phyloP scores from a whole-genome alignment of 2,888 invertebrate genomes.

The Noctua fimbriata region DNA sequence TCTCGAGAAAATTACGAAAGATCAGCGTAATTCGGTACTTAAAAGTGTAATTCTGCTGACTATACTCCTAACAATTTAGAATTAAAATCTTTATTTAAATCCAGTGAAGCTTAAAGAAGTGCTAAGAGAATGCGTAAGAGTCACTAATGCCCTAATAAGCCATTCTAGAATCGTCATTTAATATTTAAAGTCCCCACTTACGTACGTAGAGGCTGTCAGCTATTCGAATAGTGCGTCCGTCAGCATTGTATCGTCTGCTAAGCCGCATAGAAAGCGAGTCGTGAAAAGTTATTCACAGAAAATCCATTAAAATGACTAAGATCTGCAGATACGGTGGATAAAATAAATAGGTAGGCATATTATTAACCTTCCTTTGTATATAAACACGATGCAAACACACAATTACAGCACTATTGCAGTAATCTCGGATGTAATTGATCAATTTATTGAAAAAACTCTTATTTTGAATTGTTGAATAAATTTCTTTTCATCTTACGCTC shows the following conservation, averaged over 20 bases:
- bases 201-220: conserved; percentile 35
- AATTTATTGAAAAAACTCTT: not conserved
- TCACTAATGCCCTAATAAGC: conserved; percentile 43
- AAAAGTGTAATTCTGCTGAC: not conserved
- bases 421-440: not conserved
- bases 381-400: not conserved
- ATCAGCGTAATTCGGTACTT: not conserved
- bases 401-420: not conserved
- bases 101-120: not conserved
- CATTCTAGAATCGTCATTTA: conserved; percentile 56
- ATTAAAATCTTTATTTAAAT: not conserved
- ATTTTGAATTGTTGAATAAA: too few relatives aligned
- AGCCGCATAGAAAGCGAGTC: conserved; percentile 38
- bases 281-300: conserved; percentile 15
- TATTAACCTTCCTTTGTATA: not conserved
- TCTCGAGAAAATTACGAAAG: too few relatives aligned
- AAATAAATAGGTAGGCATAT: not conserved
- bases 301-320: not conserved
- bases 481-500: too few relatives aligned
- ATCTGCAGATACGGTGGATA: not conserved
- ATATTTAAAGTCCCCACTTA: conserved; percentile 61
- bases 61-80: not conserved
- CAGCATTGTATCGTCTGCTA: conserved; percentile 55
- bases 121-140: not conserved
- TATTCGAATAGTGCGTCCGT: conserved; percentile 58